A percentile compares a stretch with the other conserved stretches of the same genome.
Conservation (phyloP, 2,888 invertebrate genomes). For the Bruchidius siliquastri region DNA sequence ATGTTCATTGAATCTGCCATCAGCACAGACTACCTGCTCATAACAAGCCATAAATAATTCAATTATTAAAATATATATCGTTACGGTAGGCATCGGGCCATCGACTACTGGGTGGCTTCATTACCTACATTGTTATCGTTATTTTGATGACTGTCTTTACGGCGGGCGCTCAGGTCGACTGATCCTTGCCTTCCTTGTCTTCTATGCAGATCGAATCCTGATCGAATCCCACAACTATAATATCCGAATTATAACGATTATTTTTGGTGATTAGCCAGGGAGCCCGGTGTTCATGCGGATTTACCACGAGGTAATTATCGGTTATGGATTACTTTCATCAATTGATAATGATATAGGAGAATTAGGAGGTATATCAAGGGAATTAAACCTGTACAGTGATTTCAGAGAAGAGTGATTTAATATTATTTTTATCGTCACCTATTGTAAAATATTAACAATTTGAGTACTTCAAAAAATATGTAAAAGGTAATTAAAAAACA, state of each 20-base stretch:
- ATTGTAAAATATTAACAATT: too few species aligned
- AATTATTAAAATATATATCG: constrained; percentile 42
- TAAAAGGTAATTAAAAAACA: too few species aligned
- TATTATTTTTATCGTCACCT: too few species aligned
- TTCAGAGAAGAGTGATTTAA: too few species aligned
- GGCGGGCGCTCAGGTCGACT: neutral
- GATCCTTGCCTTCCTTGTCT: neutral
- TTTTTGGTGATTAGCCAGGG: neutral
- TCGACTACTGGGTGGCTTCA: constrained; percentile 42
- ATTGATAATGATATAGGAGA: neutral
- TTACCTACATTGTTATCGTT: constrained; percentile 33
- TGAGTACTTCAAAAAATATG: too few species aligned
- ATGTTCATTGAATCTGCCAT: constrained; percentile 17
- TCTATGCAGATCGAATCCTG: constrained; percentile 25
- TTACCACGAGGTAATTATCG: neutral
- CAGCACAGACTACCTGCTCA: constrained; percentile 17
- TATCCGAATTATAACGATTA: constrained; percentile 23
- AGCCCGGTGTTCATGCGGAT: neutral
- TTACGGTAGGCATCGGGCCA: constrained; percentile 28
- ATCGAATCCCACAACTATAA: constrained; percentile 36
- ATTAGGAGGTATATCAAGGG: too few species aligned
- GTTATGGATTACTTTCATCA: neutral
- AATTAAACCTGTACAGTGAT: too few species aligned
- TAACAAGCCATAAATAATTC: constrained; percentile 41
- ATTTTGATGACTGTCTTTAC: constrained; percentile 23